Base-by-base conservation (phyloP, 2,888 invertebrate species). In the Drosophila melanosoma region DNA sequence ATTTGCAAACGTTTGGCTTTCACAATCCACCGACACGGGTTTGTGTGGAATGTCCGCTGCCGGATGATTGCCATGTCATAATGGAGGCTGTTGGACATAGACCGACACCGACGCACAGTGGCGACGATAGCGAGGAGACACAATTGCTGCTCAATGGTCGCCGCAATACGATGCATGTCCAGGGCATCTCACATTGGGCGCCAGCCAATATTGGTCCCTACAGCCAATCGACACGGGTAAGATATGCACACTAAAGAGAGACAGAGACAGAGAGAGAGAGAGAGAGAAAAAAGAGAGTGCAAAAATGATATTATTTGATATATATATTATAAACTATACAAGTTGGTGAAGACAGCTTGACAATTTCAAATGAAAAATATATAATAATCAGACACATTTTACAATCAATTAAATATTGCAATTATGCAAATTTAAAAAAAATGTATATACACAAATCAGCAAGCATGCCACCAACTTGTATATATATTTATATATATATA, bases 181-280 rank as follows among this genome's bases (percentile, higher is more conserved):
- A 98, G 93, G 97, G 98, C 74, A 96, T 98, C 86, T 98, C 98
- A 35, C 98, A 99, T 93, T 99, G 99, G 99, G 98, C 98, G n/a
- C 98, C 99, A 0, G 98, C 98, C 71, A 98, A 98, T 92, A 98
- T 99, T 86, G 99, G 98, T 53, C 98, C 99, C 8, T 99, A 99
- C 92, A 98, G 98, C 92, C 99, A 99, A 94, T 97, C 97, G 3
- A 95, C 97, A 71, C 95, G 96, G 94, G 97, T 97, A 93, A 54
- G 42, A 11, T 12, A 33, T 45, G 32, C 11, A 45, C 20, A 45
- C 45, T 12, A 3, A 1, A 12, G 12, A 45, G 20, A 12, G 20
- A 6, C 35, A 15, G 35, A 35, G 5, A 1, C 11, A 35, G 12
- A 36, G 36, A 15, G 11, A 33, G 0, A 0, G 6, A 15, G 35